A percentile compares a stretch with the other conserved stretches of the same genome.
phyloP scores from a whole-genome alignment of 2,113 vertebrate species.

The Xenopus laevis region DNA sequence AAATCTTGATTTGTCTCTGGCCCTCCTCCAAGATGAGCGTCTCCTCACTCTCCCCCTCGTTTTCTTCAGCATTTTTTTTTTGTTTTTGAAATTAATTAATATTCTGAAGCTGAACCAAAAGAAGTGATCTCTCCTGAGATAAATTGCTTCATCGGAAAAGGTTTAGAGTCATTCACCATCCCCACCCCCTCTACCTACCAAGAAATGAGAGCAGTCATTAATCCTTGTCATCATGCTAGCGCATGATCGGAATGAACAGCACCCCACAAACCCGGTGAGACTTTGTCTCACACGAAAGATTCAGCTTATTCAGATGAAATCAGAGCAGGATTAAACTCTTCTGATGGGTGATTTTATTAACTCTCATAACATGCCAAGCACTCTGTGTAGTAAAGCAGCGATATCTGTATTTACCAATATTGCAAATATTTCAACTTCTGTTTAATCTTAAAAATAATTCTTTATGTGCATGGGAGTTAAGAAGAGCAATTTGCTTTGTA shows the following conservation, averaged over 20 bases:
- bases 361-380: too few species aligned
- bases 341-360: conserved; percentile 34
- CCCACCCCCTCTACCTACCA: conserved; percentile 46
- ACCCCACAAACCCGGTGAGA: conserved; percentile 30
- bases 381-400: too few species aligned
- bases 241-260: conserved; percentile 32
- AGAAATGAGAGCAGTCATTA: conserved; percentile 73
- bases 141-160: conserved; percentile 71
- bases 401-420: background rate
- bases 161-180: conserved; percentile 65
- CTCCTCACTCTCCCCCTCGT: conserved; percentile 24
- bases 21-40: conserved; percentile 55
- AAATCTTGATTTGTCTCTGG: conserved; percentile 73
- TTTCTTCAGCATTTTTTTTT: conserved; percentile 53
- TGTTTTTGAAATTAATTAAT: conserved; percentile 77
- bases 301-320: conserved; percentile 38
- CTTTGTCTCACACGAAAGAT: conserved; percentile 39
- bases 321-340: conserved; percentile 24
- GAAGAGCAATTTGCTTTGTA: too few species aligned
- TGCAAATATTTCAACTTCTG: too few species aligned
- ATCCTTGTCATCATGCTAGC: conserved; percentile 66
- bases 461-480: too few species aligned
- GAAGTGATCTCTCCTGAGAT: conserved; percentile 69
- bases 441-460: too few species aligned
- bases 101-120: conserved; percentile 54